phyloP scores from a whole-genome alignment of 2,113 vertebrate genomes.

The Coreoperca whiteheadi region DNA sequence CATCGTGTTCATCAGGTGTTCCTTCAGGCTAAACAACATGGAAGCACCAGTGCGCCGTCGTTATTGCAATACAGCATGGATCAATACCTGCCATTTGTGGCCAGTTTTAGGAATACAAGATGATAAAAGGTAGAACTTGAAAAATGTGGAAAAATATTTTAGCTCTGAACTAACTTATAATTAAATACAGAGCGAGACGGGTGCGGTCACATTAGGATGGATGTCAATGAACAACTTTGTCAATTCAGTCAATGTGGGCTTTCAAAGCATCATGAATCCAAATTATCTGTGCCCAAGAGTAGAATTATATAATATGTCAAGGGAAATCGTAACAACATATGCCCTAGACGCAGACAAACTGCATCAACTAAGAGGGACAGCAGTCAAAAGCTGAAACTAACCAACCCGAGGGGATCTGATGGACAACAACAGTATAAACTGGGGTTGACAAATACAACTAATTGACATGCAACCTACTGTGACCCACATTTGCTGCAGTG shows the following conservation, averaged over 20 bases:
- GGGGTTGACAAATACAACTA: conserved; percentile 33
- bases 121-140: conserved; percentile 3
- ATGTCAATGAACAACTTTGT: conserved; percentile 13
- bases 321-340: conserved; percentile 37
- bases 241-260: not conserved
- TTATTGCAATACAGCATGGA: conserved; percentile 23
- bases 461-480: conserved; percentile 25
- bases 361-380: conserved; percentile 11
- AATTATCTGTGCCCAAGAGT: not conserved
- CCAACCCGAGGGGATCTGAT: conserved; percentile 13
- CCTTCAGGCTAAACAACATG: conserved; percentile 61
- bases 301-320: conserved; percentile 34
- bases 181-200: not conserved
- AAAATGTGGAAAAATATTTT: not conserved
- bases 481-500: conserved; percentile 12
- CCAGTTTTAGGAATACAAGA: conserved; percentile 17
- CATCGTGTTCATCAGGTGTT: no score
- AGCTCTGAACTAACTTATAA: not conserved
- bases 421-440: not conserved
- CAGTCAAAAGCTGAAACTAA: conserved; percentile 24
- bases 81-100: conserved; percentile 38
- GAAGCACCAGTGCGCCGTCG: conserved; percentile 37
- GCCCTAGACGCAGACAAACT: not conserved
- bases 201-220: not conserved
- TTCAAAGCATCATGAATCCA: conserved; percentile 5